Base-by-base conservation (phyloP, 2,888 invertebrate species). In the Cantharis rufa region DNA sequence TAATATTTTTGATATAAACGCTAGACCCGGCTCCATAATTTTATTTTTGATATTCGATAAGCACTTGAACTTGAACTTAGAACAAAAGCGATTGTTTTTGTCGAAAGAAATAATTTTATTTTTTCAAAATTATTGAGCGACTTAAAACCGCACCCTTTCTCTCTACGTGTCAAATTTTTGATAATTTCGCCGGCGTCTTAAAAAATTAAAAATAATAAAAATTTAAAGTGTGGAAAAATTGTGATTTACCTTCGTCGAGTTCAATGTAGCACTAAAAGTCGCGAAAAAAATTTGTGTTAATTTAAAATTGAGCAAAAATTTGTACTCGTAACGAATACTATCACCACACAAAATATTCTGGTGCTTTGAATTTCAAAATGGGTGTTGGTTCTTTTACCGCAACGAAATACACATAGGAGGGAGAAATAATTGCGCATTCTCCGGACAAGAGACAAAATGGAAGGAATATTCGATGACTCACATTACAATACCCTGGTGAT, bases 341-440 rank as follows among this genome's bases (percentile, higher is more conserved):
- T 62, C 74, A 48, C 71, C 62, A 63, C 61, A 71, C 32, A 71
- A 48, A 71, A 71, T 71, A 63, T 69, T 71, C 70, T 69, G 32
- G 28, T 62, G 32, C 72, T 69, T 64, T 11, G 61, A 68, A 70
- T 77, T 77, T 74, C 71, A 71, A 74, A 77, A 74, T 77, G 77
- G 77, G 77, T 74, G 77, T 77, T 77, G 77, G 77, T 77, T 77
- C 48, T 70, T 68, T 69, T 27, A 16, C 64, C 64, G 64, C 64
- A 66, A 66, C 64, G 64, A 24, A 18, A 15, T 66, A 66, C 63
- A 63, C 64, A 66, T 18, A 68, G 64, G 74, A 69, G 74, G 77
- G 74, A 71, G 71, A 69, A 69, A 48, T 74, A 72, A 71, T 69
- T 74, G 77, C 77, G 77, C 77, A 74, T 32, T 15, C 73, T 61